Evolutionary conservation across 2,797 vertebrate species (phyloP), one percentile per base, ranked within the genome.

Genomic region (Clarias pachynema): DNA sequence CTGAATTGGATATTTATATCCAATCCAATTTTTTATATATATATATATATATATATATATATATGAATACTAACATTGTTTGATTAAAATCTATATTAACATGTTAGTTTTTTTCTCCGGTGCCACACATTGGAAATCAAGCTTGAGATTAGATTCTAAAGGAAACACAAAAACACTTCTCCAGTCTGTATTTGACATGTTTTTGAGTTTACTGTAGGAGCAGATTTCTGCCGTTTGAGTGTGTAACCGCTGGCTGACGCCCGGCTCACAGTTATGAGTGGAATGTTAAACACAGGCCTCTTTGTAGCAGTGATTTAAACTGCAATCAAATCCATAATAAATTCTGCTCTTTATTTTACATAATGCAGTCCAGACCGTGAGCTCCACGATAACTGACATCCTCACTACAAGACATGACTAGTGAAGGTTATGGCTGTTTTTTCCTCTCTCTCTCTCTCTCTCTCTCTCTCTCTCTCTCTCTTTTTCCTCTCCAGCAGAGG

Each of bases 251-350:
- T 75, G 77, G 86, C 81, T 78, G 66, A 72, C 69, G n/a, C 81
- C 66, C 49, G 78, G 37, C 68, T 49, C 81, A 8, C 40, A 89
- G 86, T 85, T 90, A 86, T 90, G 86, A 86, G 69, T 84, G 89
- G 88, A 91, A 90, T 91, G 90, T 79, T 85, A 73, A 79, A 86
- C 81, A 88, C 69, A 87, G 79, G 34, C 60, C 26, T 84, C 75
- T 75, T 82, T 89, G 79, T 86, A 69, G 26, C 34, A 62, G 29
- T 8, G 59, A 59, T 88, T 85, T 57, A 66, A 66, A 65, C 37
- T 29, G n/a, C 24, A 69, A 69, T 86, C 57, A 81, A n/a, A 57
- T 72, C 14, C 56, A 20, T 77, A 40, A 82, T 86, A 34, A 65
- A 66, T 77, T 37, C 44, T 40, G 49, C 79, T 29, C 53, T 44